Evolutionary conservation across 2,888 invertebrate genomes (phyloP).

Genomic region (Synergus japonicus): DNA sequence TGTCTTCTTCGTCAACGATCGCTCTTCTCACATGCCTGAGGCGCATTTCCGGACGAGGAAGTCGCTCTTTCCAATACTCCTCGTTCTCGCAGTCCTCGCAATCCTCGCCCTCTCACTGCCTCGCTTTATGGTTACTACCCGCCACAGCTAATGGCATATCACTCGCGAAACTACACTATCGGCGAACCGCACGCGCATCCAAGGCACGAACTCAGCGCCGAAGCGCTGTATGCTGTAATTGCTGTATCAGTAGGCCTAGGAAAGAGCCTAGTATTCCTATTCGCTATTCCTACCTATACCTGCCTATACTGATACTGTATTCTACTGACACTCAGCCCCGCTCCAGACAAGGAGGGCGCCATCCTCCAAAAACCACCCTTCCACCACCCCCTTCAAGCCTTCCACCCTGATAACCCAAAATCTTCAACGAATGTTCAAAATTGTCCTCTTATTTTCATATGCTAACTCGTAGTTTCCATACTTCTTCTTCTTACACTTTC

Average conservation of each 20-base stretch:
- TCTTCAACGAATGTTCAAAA: slow-evolving; percentile 4
- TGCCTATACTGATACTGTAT: not conserved
- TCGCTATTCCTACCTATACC: no score
- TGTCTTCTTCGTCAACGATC: slow-evolving; percentile 47
- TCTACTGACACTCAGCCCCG: slow-evolving; percentile 35
- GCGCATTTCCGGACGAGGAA: slow-evolving; percentile 57
- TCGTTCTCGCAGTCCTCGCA: slow-evolving; percentile 20
- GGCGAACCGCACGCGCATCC: slow-evolving; percentile 67
- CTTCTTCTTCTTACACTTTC: slow-evolving; percentile 33
- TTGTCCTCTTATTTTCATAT: not conserved
- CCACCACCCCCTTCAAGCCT: not conserved
- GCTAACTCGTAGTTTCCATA: not conserved
- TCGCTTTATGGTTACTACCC: slow-evolving; percentile 19
- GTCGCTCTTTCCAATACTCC: slow-evolving; percentile 41
- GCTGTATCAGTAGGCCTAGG: slow-evolving; percentile 51
- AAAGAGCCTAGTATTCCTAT: slow-evolving; percentile 49
- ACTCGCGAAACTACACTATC: slow-evolving; percentile 45
- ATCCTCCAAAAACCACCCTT: slow-evolving; percentile 35
- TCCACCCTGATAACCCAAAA: not conserved
- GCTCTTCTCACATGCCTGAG: slow-evolving; percentile 51
- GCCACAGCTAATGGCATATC: slow-evolving; percentile 52
- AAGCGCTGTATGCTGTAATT: slow-evolving; percentile 54
- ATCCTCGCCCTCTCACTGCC: slow-evolving; percentile 28
- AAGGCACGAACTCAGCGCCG: slow-evolving; percentile 65
- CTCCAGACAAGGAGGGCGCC: slow-evolving; percentile 67